Evolutionary conservation across 2,113 vertebrate genomes (phyloP), one percentile per base, ranked within the genome.

Genomic region (Pitta sordida): DNA sequence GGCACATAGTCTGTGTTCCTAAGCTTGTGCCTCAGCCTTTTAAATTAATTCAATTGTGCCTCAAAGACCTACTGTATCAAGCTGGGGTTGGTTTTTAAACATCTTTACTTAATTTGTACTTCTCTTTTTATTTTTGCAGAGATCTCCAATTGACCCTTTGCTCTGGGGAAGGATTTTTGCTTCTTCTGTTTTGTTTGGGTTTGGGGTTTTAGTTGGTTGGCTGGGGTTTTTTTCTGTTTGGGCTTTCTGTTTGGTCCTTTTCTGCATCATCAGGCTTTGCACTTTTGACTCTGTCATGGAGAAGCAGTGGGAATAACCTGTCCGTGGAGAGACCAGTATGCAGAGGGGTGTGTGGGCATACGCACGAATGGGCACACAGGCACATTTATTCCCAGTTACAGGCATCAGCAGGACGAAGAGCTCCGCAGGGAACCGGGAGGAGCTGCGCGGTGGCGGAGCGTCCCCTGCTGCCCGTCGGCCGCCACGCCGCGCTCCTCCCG

Each of bases 341-440:
- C 39, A 34, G 58, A 27, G 51, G 8, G 17, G 6, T 1, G 2
- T 7, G 1, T 5, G 5, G 64, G 22, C 3, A 1, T 32, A 14
- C 6, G 2, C 82, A 13, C 15, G 19, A 8, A 2, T 2, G 5
- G 22, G 14, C 30, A 8, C 43, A 3, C 7, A 3, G 6, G 5
- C 48, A 0, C 22, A 0, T 6, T 36, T 11, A 9, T 13, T 19
- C 36, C 39, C n/a, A 1, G 0, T 7, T 14, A 1, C 51, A 0
- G 41, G 1, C 22, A 1, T 7, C 0, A 1, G 7, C 7, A 21
- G 8, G 23, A 6, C 0, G 27, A 11, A 3, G 23, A 21, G 0
- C 13, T 0, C n/a, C 0, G 0, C 11, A 4, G 60, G n/a, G 36
- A 21, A 7, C 0, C 15, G 15, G 37, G 52, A 59, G 37, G 27